Evolutionary conservation across 2,797 vertebrate species (phyloP).

Genomic region (Chelon auratus): DNA sequence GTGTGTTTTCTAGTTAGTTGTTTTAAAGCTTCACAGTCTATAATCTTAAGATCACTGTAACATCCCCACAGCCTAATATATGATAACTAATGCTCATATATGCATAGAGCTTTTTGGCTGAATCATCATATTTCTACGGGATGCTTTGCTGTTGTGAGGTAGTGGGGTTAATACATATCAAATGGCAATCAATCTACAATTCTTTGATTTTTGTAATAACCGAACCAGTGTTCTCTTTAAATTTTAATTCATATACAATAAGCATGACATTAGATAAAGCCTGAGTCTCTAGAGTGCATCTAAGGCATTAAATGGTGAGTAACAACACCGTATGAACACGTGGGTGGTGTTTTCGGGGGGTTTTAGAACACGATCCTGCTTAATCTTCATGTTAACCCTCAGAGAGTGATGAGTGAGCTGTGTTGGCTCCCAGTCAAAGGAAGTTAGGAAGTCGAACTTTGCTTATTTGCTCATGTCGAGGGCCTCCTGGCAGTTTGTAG

Average conservation of each 20-base stretch:
- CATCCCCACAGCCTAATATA: not conserved
- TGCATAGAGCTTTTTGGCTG: not conserved
- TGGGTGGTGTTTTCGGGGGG: not conserved
- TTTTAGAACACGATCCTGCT: slow-evolving; percentile 34
- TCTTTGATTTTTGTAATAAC: not conserved
- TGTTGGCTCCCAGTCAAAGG: slow-evolving; percentile 16
- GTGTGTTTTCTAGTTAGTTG: not conserved
- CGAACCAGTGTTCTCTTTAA: not conserved
- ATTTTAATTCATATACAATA: not conserved
- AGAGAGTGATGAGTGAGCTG: slow-evolving; percentile 29
- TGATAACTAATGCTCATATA: not conserved
- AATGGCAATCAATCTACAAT: not conserved
- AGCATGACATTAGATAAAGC: slow-evolving; percentile 10
- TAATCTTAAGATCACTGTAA: not conserved
- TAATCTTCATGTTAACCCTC: slow-evolving; percentile 48
- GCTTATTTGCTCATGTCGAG: slow-evolving; percentile 13
- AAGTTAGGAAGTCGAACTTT: slow-evolving; percentile 29
- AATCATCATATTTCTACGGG: not conserved
- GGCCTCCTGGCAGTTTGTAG: slow-evolving; percentile 7
- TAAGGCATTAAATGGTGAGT: slow-evolving; percentile 9
- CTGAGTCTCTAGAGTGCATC: slow-evolving; percentile 6
- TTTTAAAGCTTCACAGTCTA: not conserved
- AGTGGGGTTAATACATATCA: not conserved
- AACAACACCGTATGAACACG: not conserved
- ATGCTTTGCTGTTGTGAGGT: not conserved